Evolutionary conservation across 2,113 vertebrate species (phyloP), one percentile per base, ranked within the genome.

Genomic region (Mastomys coucha): DNA sequence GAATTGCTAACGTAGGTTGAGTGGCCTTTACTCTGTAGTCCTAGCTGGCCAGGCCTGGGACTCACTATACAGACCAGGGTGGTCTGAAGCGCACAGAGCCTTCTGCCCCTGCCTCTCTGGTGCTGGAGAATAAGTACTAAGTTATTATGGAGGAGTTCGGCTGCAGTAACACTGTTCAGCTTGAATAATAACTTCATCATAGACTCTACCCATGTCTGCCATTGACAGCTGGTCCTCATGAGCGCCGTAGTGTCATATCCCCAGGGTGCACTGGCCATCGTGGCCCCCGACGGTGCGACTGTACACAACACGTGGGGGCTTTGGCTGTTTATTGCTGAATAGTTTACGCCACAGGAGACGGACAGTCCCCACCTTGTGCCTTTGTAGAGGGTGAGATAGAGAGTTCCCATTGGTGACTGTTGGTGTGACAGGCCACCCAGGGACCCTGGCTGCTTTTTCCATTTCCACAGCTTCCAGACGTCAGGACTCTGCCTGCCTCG

Each of bases 121-220:
- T 5, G 31, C 51, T 80, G 19, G 51, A 19, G 31, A 77, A n/a
- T 36, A 22, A 56, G 56, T 95, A 88, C 90, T 96, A 92, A 97
- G 90, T 96, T 94, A 88, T 96, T 88, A 2, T 0, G n/a, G 80
- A 84, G 0, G 0, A 91, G 80, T 3, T 4, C 77, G 78, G 11
- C 75, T 93, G 73, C 95, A 95, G 81, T 87, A 88, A 97, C 63
- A 95, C 92, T 33, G 96, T 93, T 96, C 91, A 63, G 5, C 51
- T 93, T 92, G 86, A 97, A 91, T 96, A 95, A 88, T 93, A 84
- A 56, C 76, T 97, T 96, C 45, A 72, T 91, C 84, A 92, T 95
- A 93, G 93, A 96, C 94, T 87, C 88, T 51, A 14, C 81, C 63
- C 11, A 0, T 8, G 63, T 33, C 72, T 26, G 2, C 91, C 96